These are phyloP conservation scores for Antheraea assamensis DNA, from an alignment of 2,888 invertebrate species.

Conservation along the genomic window DNA sequence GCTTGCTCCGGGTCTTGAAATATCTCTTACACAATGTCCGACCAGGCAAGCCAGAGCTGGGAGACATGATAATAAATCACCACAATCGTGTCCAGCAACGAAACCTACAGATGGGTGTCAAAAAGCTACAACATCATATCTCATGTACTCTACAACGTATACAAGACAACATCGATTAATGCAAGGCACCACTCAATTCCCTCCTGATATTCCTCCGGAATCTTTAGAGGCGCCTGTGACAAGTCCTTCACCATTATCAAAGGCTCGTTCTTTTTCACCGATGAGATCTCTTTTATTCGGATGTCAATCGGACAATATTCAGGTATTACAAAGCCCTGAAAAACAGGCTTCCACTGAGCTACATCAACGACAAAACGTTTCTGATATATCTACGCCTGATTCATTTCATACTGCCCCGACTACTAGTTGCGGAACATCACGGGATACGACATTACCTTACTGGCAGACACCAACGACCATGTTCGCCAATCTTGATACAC, in stretches of 20 bases:
- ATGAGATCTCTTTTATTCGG: constrained; percentile 24
- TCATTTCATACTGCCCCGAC: constrained; percentile 36
- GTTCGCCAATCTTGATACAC: constrained; percentile 34
- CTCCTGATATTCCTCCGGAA: constrained; percentile 19
- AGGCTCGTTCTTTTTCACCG: constrained; percentile 8
- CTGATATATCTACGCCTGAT: constrained; percentile 4
- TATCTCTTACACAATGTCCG: constrained; percentile 54
- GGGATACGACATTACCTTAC: constrained; percentile 24
- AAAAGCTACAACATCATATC: constrained; percentile 46
- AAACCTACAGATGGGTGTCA: constrained; percentile 44
- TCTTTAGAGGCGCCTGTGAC: constrained; percentile 14
- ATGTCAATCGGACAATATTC: constrained; percentile 26
- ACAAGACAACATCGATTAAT: constrained; percentile 20
- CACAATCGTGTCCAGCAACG: constrained; percentile 47
- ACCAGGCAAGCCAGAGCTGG: constrained; percentile 29
- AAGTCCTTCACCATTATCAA: not conserved
- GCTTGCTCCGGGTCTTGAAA: constrained; percentile 49
- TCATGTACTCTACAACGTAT: constrained; percentile 46
- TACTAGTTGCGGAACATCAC: constrained; percentile 24
- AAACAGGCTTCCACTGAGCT: not conserved
- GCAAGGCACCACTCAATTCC: constrained; percentile 19
- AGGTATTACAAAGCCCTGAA: constrained; percentile 19
- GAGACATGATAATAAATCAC: constrained; percentile 26
- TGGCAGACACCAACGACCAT: constrained; percentile 42
- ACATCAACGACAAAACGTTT: not conserved